Conservation (phyloP, 2,113 vertebrate species). For the Sapayoa aenigma region DNA sequence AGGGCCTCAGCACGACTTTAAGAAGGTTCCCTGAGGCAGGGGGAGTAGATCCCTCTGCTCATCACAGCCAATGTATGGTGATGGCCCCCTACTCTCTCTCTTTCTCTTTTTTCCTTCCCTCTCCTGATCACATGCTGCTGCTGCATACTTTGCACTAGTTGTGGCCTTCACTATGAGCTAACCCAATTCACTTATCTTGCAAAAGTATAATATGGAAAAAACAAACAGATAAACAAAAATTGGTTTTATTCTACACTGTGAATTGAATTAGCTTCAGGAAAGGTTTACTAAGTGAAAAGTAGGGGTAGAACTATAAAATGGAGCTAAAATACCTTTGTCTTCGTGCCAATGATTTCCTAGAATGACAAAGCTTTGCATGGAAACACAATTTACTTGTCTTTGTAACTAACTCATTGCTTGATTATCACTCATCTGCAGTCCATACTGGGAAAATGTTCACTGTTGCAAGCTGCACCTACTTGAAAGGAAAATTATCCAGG, state of each 20-base stretch:
- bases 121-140: not conserved
- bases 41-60: not conserved
- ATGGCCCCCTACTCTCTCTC: not conserved
- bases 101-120: not conserved
- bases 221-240: not conserved
- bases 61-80: accelerated
- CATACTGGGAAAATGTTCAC: not conserved
- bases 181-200: not conserved
- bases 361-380: not conserved
- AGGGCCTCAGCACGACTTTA: not conserved
- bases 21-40: not conserved
- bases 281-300: not conserved
- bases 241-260: not conserved
- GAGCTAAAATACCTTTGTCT: not conserved
- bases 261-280: not conserved
- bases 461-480: not conserved
- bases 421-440: not conserved
- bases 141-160: not conserved
- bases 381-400: not conserved
- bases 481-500: not conserved
- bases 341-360: not conserved
- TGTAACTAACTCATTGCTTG: not conserved
- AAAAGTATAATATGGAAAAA: not conserved
- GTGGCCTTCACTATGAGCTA: not conserved
- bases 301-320: not conserved